Evolutionary conservation across 2,888 invertebrate species (phyloP), one percentile per base, ranked within the genome.

Genomic region (Cataglyphis albicans): DNA sequence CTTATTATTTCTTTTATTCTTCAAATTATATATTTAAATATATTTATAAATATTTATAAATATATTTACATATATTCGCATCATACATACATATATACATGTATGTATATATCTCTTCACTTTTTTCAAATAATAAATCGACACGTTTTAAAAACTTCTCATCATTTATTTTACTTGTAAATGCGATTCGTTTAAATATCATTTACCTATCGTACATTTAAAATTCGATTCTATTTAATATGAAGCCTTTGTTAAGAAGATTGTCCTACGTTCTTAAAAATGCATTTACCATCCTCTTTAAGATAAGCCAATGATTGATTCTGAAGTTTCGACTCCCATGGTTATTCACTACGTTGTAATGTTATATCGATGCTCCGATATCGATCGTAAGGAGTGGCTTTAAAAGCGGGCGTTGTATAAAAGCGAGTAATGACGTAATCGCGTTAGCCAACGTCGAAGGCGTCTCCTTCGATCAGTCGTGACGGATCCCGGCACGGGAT

Each of bases 381-480:
- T 78, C 78, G 57, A 78, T 59, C 57, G 44, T 32, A 44, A 78
- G 78, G 78, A 59, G 70, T 41, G 78, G 70, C 70, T 44, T 18
- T 35, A 32, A 52, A 21, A 29, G 18, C 38, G 57, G 44, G 44
- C 70, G 70, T 78, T 70, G 70, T 21, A 59, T 78, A 78, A 78
- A 52, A 70, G 44, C 70, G 70, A 70, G 44, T 35, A 70, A 78
- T 68, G 68, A 68, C 59, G 70, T 78, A 44, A 78, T 70, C 57
- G 78, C 32, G 57, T 78, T 70, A 70, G 57, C 21, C 70, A 44
- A 59, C 78, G 59, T 65, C 75, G 64, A 55, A 38, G 55, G 25
- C 75, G 29, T 75, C 52, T 75, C 65, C 75, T 75, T 57, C 64
- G 75, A 75, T 75, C n/a, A 57, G 35, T 48, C 44, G n/a, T 74